Evolutionary conservation across 2,797 vertebrate species (phyloP).

Genomic region (Centroberyx gerrardi): DNA sequence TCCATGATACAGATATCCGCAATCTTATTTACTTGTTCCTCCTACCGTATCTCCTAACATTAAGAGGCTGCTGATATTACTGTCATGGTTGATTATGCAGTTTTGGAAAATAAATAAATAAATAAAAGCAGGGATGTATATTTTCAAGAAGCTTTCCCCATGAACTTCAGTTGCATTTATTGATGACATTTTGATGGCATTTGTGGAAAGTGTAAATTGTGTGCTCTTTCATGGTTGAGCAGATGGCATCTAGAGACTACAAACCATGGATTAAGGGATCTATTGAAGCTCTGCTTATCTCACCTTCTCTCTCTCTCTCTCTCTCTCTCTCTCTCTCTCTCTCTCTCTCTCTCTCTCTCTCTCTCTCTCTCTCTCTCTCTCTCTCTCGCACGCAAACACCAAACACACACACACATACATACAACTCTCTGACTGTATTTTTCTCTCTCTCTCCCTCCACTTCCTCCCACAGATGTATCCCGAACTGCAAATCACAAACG

Average conservation of each 20-base stretch:
- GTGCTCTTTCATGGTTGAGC: conserved; percentile 67
- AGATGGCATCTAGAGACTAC: conserved; percentile 70
- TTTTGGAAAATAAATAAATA: conserved; percentile 14
- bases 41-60: conserved; percentile 31
- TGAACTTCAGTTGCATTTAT: conserved; percentile 64
- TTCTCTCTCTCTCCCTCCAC: conserved; percentile 7
- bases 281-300: conserved; percentile 52
- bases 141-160: conserved; percentile 35
- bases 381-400: too few species aligned
- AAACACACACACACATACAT: conserved; percentile 9
- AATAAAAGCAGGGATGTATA: conserved; percentile 33
- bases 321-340: neutral
- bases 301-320: conserved; percentile 8
- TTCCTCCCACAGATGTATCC: conserved; percentile 91
- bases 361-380: neutral
- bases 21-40: conserved; percentile 34
- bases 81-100: conserved; percentile 55
- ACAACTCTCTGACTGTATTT: conserved; percentile 1
- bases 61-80: conserved; percentile 36
- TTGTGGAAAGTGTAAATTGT: conserved; percentile 68
- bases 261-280: conserved; percentile 62
- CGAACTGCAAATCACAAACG: conserved; percentile 95
- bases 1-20: conserved; percentile 6
- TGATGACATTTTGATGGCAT: conserved; percentile 80
- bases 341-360: neutral